Percentiles rank a stretch among this genome's conserved stretches.
These are phyloP conservation scores for Gymnocephalus cernua DNA, from an alignment of 2,113 vertebrate species.

Conservation along the genomic window DNA sequence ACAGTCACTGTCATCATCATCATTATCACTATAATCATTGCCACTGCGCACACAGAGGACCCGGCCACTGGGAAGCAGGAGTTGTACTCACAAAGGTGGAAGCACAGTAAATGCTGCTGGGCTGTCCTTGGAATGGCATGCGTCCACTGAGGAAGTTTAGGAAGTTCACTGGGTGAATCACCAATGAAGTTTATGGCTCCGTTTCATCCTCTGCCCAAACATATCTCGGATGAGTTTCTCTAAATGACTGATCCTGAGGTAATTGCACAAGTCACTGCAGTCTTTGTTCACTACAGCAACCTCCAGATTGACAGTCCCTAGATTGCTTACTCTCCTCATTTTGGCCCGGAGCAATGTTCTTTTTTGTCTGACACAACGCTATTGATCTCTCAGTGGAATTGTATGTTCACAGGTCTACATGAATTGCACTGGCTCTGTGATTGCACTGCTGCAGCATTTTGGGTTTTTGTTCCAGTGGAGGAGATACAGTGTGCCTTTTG, in stretches of 20 bases:
- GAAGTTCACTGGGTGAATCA: slow-evolving; percentile 27
- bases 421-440: slow-evolving; percentile 41
- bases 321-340: slow-evolving; percentile 58
- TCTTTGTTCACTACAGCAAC: slow-evolving; percentile 57
- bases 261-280: slow-evolving; percentile 45
- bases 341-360: slow-evolving; percentile 55
- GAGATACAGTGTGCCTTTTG: slow-evolving; percentile 54
- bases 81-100: slow-evolving; percentile 30
- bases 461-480: slow-evolving; percentile 50
- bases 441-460: slow-evolving; percentile 46
- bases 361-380: slow-evolving; percentile 64
- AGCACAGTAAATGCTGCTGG: slow-evolving; percentile 23
- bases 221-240: slow-evolving; percentile 31
- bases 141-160: slow-evolving; percentile 21
- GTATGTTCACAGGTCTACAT: slow-evolving; percentile 49
- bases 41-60: slow-evolving; percentile 34
- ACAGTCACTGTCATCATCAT: slow-evolving; percentile 72
- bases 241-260: slow-evolving; percentile 45
- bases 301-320: slow-evolving; percentile 48
- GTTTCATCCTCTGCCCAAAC: slow-evolving; percentile 13
- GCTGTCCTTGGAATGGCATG: slow-evolving; percentile 26
- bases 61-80: slow-evolving; percentile 26
- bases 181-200: slow-evolving; percentile 16
- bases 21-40: slow-evolving; percentile 63
- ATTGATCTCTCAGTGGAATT: slow-evolving; percentile 66